Base-by-base conservation (phyloP, 1,140 invertebrate genomes). In the Solen grandis region DNA sequence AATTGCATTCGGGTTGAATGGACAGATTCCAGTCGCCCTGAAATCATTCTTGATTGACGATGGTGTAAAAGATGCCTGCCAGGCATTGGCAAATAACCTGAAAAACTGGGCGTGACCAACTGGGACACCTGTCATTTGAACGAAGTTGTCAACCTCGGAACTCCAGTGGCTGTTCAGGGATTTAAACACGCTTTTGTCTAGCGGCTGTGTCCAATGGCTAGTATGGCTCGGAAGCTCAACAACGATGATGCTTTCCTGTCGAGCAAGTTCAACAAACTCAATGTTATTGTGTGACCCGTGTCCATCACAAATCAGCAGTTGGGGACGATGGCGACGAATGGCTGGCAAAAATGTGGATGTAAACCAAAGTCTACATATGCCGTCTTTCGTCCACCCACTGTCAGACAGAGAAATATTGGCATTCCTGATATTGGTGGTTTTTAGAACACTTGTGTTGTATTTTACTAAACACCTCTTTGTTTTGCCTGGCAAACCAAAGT, bases 181-280 rank as follows among this genome's bases (percentile, higher is more conserved):
- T 31, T 69, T 69, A 25, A 69, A 69, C 1, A 69, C 66, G 3
- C 38, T 19, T 8, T 46, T 14, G 36, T 69, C 66, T 13, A 69
- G 50, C 31, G 63, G 63, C 22, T 66, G 63, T 5, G 63, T 66
- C 35, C 63, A 66, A 38, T 69, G 10, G 54, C 66, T 69, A 14
- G 66, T 46, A 10, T 69, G 35, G 25, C 66, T 50, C 4, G 66
- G 66, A 2, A 46, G 38, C 22, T 69, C 66, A 52, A 5, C 41
- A 3, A 69, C 5, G 31, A 25, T 4, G 13, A 50, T 52, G 2
- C 29, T 10, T 4, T 69, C 14, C 36, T 69, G 33, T 29, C 50
- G 46, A 14, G 66, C 66, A 3, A 50, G 22, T 52, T 50, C 54
- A 5, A 69, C 5, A 29, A 69, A 54, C 35, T 69, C 4, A n/a